phyloP scores from a whole-genome alignment of 1,140 invertebrate genomes.

The Zaprionus davidi region DNA sequence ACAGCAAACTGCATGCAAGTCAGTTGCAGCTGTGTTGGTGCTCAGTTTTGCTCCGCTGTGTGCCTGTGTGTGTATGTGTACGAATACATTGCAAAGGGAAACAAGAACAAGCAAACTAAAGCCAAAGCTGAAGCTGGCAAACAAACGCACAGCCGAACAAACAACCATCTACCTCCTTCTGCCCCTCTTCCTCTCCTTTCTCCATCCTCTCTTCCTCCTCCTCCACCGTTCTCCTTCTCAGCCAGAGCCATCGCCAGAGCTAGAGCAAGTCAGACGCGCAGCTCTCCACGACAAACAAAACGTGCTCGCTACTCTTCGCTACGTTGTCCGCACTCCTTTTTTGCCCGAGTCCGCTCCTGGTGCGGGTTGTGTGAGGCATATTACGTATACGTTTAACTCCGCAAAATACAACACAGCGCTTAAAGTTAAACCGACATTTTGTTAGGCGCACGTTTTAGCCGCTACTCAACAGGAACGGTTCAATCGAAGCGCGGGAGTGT shows the following conservation, averaged over 20 bases:
- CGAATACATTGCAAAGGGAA: slow-evolving; percentile 56
- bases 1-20: slow-evolving; percentile 53
- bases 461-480: slow-evolving; percentile 23
- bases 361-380: slow-evolving; percentile 12
- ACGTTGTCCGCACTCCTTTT: no score
- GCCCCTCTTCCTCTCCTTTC: background rate
- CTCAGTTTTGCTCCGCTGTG: background rate
- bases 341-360: no score
- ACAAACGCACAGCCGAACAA: slow-evolving; percentile 41
- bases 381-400: slow-evolving; percentile 67
- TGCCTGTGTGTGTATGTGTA: slow-evolving; percentile 39
- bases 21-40: slow-evolving; percentile 18
- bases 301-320: slow-evolving; percentile 4
- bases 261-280: slow-evolving; percentile 61
- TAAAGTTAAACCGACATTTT: slow-evolving; percentile 73
- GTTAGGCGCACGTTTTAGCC: slow-evolving; percentile 62
- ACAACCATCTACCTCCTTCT: slow-evolving; percentile 10
- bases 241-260: slow-evolving; percentile 27
- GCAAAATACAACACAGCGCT: slow-evolving; percentile 56
- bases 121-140: slow-evolving; percentile 46
- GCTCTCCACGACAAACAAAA: slow-evolving; percentile 42
- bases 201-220: background rate
- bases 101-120: slow-evolving; percentile 61
- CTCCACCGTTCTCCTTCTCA: background rate
- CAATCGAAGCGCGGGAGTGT: background rate